Evolutionary conservation across 92 coral and sea anemone genomes (phyloP), one percentile per base, ranked within the genome.

Genomic region (Porites cylindrica): DNA sequence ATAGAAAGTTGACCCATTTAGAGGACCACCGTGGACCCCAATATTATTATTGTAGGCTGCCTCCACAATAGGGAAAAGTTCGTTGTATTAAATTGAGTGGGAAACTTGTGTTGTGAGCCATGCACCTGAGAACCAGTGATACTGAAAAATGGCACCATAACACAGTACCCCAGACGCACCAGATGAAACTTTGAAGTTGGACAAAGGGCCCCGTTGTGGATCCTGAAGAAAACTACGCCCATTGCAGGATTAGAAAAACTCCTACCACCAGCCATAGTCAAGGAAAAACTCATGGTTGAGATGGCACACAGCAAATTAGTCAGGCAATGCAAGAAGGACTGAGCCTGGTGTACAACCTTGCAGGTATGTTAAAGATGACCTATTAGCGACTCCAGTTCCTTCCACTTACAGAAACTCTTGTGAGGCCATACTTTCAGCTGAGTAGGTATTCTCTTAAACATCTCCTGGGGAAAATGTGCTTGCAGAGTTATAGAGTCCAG

Each of bases 161-260:
- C 89, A 70, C 17, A 63, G 75, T 38, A 59, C 68, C 7, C 82
- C 82, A 12, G 88, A 66, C 17, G 75, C 89, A 54, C 76, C 89
- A 24, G 83, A 18, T 14, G 20, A 67, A 11, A 67, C 72, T 67
- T 29, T 16, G 24, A 85, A 14, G 70, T 85, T 84, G 4, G 89
- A 72, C 6, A 64, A 51, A 13, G 70, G 82, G 26, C 16, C 82
- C 71, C 23, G 20, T 67, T 24, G 72, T 18, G 72, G 23, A 67
- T 67, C 11, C 72, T 10, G 16, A 50, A 67, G 72, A 23, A 59
- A 59, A 59, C 17, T 11, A 59, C 63, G 1, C 7, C 63, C 63
- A 59, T 59, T 59, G 4, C 63, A 59, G 14, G 63, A 59, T 10
- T 59, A 2, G 17, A 59, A 59, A 17, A 59, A 17, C 63, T 59